These are phyloP conservation scores for Serranus cabrilla DNA, from an alignment of 2,797 vertebrate species.

Conservation along the genomic window DNA sequence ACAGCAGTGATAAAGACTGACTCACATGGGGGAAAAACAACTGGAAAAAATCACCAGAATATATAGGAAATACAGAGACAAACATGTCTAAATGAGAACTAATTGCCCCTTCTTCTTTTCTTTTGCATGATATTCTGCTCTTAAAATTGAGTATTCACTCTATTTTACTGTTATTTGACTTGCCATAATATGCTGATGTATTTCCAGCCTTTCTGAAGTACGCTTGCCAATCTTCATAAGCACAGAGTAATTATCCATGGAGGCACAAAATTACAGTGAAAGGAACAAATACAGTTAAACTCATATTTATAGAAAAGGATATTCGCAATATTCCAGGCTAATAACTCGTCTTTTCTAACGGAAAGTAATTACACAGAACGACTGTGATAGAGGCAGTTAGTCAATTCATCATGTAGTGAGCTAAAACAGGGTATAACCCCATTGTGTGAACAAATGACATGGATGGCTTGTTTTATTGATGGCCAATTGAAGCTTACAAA, in stretches of 20 bases:
- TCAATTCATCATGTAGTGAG: slow-evolving; percentile 23
- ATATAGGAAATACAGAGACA: not conserved
- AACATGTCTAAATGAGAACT: not conserved
- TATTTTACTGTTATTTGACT: slow-evolving; percentile 17
- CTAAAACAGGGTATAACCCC: slow-evolving; percentile 37
- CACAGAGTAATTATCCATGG: slow-evolving; percentile 23
- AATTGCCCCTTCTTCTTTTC: slow-evolving; percentile 18
- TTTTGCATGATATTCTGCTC: slow-evolving; percentile 1
- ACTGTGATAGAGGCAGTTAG: slow-evolving; percentile 21
- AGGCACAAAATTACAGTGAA: slow-evolving; percentile 19
- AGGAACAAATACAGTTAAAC: slow-evolving; percentile 10
- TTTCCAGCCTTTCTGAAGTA: slow-evolving; percentile 15
- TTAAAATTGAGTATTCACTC: slow-evolving; percentile 8
- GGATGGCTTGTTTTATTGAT: slow-evolving; percentile 69
- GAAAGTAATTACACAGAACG: slow-evolving; percentile 30
- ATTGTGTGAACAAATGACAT: slow-evolving; percentile 55
- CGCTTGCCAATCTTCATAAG: slow-evolving; percentile 7
- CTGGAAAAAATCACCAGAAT: not conserved
- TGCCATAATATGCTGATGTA: not conserved
- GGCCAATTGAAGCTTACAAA: slow-evolving; percentile 44
- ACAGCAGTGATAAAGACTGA: not conserved
- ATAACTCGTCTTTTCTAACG: slow-evolving; percentile 2
- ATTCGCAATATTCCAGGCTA: slow-evolving; percentile 21
- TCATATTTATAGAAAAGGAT: slow-evolving; percentile 4
- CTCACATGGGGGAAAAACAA: not conserved